Base-by-base conservation (phyloP, 2,888 invertebrate species). In the Callyntrura guangdongensis region DNA sequence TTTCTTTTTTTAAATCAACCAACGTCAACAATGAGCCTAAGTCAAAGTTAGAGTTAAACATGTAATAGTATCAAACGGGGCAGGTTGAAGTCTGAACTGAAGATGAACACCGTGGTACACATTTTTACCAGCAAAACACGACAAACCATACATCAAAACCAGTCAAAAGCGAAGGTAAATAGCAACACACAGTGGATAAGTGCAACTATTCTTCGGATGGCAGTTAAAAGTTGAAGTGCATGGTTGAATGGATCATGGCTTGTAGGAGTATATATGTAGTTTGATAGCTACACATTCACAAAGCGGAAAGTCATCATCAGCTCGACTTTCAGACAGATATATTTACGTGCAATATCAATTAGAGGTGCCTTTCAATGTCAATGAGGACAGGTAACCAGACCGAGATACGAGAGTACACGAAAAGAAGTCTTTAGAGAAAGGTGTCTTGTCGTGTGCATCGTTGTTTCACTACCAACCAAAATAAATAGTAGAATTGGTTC, bases 231-330 rank as follows among this genome's bases (percentile, higher is more conserved):
- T 69, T 69, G 25, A 36, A 36, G 77, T 49, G 79, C 87, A 87
- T 87, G 87, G 67, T 87, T 87, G 81, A 88, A 72, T 88, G 74
- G 82, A 83, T 88, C 22, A 14, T 64, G 45, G 47, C 27, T 56
- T 56, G 14, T 67, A 27, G 27, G 45, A 49, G 17, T 49, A 77
- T n/a, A 22, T 67, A 36, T 25, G 3, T 11, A 47, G 45, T 67
- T 47, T 59, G 36, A 1, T 74, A 27, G 45, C 61, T 64, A 77
- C 59, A 67, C 81, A 83, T 88, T 49, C 72, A 82, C 69, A 45
- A 82, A 72, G 82, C 88, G 88, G 87, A 87, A 87, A 87, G 87
- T 87, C 81, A 81, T 77, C 49, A 83, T 67, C 83, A 83, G n/a
- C 27, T 61, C 45, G 1, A 83, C 47, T 47, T 82, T 67, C 64